Percentiles rank a stretch among this genome's conserved stretches.
These are phyloP conservation scores for Sus scrofa DNA, from an alignment of 2,113 vertebrate genomes.

Conservation along the genomic window T2T-Sscrofa CM000817.6:62379001-62379500, in stretches of 20 bases:
- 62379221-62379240: neutral
- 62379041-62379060: neutral
- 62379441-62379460: neutral
- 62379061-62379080: neutral
- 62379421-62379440: neutral
- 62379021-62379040: conserved; percentile 22
- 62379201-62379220: rapidly evolving
- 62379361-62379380: neutral
- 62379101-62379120: neutral
- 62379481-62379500: rapidly evolving
- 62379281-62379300: neutral
- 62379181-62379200: rapidly evolving
- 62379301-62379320: neutral
- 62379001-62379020: too few relatives aligned
- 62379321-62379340: rapidly evolving
- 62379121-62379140: rapidly evolving
- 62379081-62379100: rapidly evolving
- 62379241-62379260: rapidly evolving
- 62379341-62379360: neutral
- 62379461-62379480: conserved; percentile 4
- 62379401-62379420: neutral
- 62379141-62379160: neutral
- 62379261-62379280: neutral
- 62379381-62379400: neutral
- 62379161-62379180: rapidly evolving